These are phyloP conservation scores for Stegodyphus dumicola DNA, from an alignment of 1,140 invertebrate genomes.

Conservation along the genomic window DNA sequence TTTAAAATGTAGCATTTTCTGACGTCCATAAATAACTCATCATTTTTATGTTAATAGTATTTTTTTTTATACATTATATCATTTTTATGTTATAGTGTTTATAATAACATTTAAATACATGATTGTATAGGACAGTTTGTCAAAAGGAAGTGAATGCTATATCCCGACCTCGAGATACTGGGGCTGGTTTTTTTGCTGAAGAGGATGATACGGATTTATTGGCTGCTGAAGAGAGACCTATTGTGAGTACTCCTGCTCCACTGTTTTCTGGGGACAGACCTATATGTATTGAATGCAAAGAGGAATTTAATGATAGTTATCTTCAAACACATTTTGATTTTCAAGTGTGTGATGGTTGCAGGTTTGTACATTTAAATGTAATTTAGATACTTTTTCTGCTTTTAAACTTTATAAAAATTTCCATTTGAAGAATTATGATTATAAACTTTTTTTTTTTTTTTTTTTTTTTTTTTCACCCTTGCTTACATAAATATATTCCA, in stretches of 20 bases:
- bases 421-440: too few relatives aligned
- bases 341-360: constrained; percentile 88
- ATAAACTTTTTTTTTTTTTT: too few relatives aligned
- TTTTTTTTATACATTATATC: too few relatives aligned
- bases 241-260: constrained; percentile 70
- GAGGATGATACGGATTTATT: constrained; percentile 69
- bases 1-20: too few relatives aligned
- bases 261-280: constrained; percentile 74
- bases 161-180: constrained; percentile 74
- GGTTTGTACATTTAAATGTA: constrained; percentile 70
- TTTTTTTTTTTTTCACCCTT: too few relatives aligned
- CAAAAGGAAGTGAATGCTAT: constrained; percentile 23
- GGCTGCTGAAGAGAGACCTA: constrained; percentile 64
- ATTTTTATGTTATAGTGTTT: too few relatives aligned
- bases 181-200: constrained; percentile 88
- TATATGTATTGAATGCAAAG: constrained; percentile 83
- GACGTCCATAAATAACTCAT: too few relatives aligned
- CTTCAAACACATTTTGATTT: constrained; percentile 85
- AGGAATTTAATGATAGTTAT: constrained; percentile 85
- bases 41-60: too few relatives aligned
- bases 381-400: too few relatives aligned
- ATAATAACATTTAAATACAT: too few relatives aligned
- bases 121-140: constrained; percentile 25
- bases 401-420: too few relatives aligned
- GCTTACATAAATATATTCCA: too few relatives aligned